Evolutionary conservation across 2,888 invertebrate species (phyloP).

Genomic region (Blera fallax): DNA sequence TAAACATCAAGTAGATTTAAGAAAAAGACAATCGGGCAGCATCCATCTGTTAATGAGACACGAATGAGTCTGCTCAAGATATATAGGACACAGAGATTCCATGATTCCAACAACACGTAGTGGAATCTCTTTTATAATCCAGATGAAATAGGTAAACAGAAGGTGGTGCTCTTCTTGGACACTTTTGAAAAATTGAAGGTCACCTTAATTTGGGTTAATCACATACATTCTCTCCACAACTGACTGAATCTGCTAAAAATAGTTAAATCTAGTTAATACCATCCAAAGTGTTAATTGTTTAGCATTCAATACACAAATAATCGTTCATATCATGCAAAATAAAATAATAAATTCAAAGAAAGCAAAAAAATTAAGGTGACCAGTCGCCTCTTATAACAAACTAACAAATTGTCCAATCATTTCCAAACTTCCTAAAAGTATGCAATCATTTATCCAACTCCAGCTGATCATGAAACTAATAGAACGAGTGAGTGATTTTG

Average conservation of each 20-base stretch:
- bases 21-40: no score
- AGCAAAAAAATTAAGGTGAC: neutral
- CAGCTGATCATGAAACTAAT: neutral
- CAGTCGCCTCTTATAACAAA: neutral
- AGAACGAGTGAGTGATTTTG: neutral
- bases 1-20: no score
- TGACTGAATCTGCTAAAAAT: neutral
- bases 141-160: no score
- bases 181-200: no score
- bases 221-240: neutral
- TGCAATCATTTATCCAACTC: neutral
- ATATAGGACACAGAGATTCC: no score
- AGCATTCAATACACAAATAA: neutral
- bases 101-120: no score
- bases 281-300: neutral
- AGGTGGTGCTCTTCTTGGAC: no score
- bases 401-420: neutral
- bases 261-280: neutral
- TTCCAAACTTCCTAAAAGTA: slow-evolving; percentile 5
- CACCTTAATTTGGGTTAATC: neutral
- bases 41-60: no score
- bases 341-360: neutral
- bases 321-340: neutral
- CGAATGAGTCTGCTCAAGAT: no score
- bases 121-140: no score